phyloP scores from a whole-genome alignment of 1,140 invertebrate species.

The Eupeodes corollae region DNA sequence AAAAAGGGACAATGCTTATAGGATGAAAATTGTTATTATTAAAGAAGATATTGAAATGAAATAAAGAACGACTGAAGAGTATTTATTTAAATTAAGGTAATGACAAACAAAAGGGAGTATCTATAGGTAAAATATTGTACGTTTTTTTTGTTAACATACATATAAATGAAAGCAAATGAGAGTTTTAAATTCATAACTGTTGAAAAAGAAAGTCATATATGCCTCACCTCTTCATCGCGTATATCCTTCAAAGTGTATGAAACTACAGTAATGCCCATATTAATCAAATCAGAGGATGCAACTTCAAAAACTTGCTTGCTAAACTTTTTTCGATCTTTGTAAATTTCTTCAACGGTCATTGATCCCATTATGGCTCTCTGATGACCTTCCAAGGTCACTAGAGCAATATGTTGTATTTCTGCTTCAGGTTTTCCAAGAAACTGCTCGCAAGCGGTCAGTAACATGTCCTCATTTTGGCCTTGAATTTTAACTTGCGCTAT shows the following conservation, averaged over 20 bases:
- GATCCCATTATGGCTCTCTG: conserved; percentile 97
- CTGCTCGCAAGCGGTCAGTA: conserved; percentile 90
- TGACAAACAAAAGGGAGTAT: too few species aligned
- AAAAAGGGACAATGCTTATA: too few species aligned
- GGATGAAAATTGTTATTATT: too few species aligned
- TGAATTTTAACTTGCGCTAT: conserved; percentile 98
- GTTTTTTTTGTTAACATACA: too few species aligned
- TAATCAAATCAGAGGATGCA: conserved; percentile 87
- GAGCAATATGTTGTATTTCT: conserved; percentile 85
- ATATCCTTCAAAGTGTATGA: conserved; percentile 97
- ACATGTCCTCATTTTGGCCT: conserved; percentile 94
- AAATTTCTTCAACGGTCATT: conserved; percentile 98
- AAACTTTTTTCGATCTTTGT: conserved; percentile 97
- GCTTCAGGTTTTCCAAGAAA: conserved; percentile 85
- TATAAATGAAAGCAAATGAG: too few species aligned
- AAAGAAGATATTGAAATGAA: too few species aligned
- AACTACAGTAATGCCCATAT: conserved; percentile 97
- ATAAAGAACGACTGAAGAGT: too few species aligned
- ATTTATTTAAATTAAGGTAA: too few species aligned
- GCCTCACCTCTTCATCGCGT: conserved; percentile 85
- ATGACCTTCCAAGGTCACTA: conserved; percentile 94
- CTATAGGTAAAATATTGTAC: too few species aligned
- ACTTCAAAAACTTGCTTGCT: conserved; percentile 95
- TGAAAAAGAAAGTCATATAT: conserved; percentile 1
- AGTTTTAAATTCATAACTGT: too few species aligned